phyloP scores from a whole-genome alignment of 2,113 vertebrate genomes.

The Anarhynchus alexandrinus region DNA sequence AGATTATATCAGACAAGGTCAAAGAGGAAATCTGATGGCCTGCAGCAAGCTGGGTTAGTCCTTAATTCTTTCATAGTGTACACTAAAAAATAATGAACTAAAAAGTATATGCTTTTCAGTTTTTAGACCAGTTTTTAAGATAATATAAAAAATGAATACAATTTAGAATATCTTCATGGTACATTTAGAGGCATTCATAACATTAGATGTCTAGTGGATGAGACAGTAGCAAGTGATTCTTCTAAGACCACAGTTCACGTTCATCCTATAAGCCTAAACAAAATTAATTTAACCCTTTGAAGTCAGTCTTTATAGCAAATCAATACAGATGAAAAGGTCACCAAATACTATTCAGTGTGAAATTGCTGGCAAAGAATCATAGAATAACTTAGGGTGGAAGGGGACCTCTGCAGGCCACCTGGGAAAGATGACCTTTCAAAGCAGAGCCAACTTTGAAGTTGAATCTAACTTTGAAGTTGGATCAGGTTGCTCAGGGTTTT shows the following conservation, averaged over 20 bases:
- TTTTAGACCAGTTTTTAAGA: neutral
- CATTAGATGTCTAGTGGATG: neutral
- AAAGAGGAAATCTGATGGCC: conserved; percentile 24
- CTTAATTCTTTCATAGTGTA: neutral
- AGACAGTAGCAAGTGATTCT: neutral
- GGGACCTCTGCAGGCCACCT: neutral
- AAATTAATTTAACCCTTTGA: neutral
- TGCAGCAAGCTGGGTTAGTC: conserved; percentile 7
- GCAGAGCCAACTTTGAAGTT: neutral
- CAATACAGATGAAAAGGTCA: neutral
- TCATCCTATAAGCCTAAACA: neutral
- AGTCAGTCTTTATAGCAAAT: neutral
- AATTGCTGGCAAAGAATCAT: neutral
- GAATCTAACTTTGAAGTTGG: neutral
- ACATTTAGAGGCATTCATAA: neutral
- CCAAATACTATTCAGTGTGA: neutral
- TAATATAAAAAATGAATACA: neutral
- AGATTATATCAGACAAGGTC: conserved; percentile 4
- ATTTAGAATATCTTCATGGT: neutral
- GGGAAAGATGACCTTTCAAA: neutral
- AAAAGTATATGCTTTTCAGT: neutral
- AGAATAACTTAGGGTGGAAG: neutral
- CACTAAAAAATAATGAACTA: neutral
- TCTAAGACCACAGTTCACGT: neutral
- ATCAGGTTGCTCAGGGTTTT: neutral